Conservation (phyloP, 2,888 invertebrate genomes). For the Piscicola geometra region DNA sequence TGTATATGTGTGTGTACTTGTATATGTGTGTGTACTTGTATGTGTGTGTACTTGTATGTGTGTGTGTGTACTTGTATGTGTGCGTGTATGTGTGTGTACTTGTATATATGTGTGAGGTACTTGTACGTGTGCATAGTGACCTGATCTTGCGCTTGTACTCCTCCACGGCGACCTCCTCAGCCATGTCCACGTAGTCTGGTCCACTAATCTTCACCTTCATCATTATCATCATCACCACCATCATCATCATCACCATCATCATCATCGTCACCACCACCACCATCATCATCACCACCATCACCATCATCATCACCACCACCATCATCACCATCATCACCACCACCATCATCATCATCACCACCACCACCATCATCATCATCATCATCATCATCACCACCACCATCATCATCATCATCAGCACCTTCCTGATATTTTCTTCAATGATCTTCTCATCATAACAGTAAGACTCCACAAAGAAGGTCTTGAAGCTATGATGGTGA, state of each 20-base stretch:
- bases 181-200: slow-evolving; percentile 92
- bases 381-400: not conserved
- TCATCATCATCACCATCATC: slow-evolving; percentile 19
- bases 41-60: too few species aligned
- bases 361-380: not conserved
- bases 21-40: too few species aligned
- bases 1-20: too few species aligned
- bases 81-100: too few species aligned
- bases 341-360: slow-evolving; percentile 14
- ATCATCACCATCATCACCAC: slow-evolving; percentile 19
- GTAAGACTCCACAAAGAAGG: slow-evolving; percentile 96
- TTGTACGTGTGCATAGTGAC: too few species aligned
- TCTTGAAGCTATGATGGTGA: slow-evolving; percentile 64
- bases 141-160: slow-evolving; percentile 89
- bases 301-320: not conserved
- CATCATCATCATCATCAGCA: not conserved
- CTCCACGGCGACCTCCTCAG: slow-evolving; percentile 81
- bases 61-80: too few species aligned
- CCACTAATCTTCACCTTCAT: slow-evolving; percentile 75
- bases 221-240: not conserved
- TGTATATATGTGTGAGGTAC: too few species aligned
- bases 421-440: slow-evolving; percentile 79
- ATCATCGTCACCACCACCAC: slow-evolving; percentile 7
- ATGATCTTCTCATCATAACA: slow-evolving; percentile 94
- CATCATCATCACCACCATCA: not conserved